Base-by-base conservation (phyloP, 2,888 invertebrate species). In the Sepioteuthis lessoniana region DNA sequence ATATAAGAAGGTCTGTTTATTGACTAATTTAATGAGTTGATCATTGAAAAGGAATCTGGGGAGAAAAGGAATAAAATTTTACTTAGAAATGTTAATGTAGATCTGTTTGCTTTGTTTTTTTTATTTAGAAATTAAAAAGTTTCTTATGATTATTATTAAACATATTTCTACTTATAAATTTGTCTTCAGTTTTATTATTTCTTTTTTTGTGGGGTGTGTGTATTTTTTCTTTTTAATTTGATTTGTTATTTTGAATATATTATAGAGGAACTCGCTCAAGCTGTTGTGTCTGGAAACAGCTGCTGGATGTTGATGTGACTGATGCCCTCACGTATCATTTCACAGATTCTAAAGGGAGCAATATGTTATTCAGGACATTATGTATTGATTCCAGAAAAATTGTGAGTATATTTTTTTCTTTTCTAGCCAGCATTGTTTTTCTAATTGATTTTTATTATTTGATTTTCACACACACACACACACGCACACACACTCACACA, bases 331-430 rank as follows among this genome's bases (percentile, higher is more conserved):
- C 95, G 16, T 96, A 96, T 94, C 95, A 95, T 93, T 96, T 96
- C 96, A 93, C 95, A 19, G 95, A 96, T 90, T 96, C 96, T 38
- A 92, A 94, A 90, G 95, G 96, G 94, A 96, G 96, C 95, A 95
- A 95, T 38, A 95, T 95, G 90, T 95, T 96, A 37, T 96, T 95
- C 94, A 95, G 95, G 60, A 96, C 96, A 3, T 95, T 96, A 28
- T 95, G 95, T 90, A 96, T 96, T 50, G 96, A 96, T 95, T 96
- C 96, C 25, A 95, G 95, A 93, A 96, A 96, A 95, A 95, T 96
- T 94, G 96, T 96, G 94, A 95, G 96, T 95, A 28, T 5, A 91
- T 50, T 25, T 38, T 2, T 31, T 76, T n/a, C 13, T 76, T 76
- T 76, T n/a, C 76, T 35, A n/a, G 13, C n/a, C 2, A 16, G 4